These are phyloP conservation scores for Carassius auratus DNA, from an alignment of 2,113 vertebrate genomes.

Conservation along the genomic window DNA sequence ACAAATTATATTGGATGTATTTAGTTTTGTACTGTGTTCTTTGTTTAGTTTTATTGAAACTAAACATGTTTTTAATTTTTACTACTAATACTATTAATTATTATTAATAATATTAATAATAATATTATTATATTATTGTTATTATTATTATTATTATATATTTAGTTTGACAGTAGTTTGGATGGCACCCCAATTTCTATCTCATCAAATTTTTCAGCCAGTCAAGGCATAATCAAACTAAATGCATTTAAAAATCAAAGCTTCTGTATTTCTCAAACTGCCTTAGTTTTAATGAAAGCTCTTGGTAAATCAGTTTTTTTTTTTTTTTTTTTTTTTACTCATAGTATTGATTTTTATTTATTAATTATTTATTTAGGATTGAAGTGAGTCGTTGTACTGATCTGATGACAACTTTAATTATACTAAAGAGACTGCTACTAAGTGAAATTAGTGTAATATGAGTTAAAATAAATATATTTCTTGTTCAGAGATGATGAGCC, in stretches of 20 bases:
- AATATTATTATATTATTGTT: too few species aligned
- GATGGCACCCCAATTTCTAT: background rate
- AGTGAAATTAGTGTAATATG: background rate
- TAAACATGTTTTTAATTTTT: too few species aligned
- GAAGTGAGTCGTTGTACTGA: background rate
- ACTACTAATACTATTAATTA: too few species aligned
- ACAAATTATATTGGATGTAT: too few species aligned
- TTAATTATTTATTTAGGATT: background rate
- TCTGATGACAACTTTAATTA: background rate
- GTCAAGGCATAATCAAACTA: background rate
- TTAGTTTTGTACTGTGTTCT: too few species aligned
- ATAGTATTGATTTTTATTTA: background rate
- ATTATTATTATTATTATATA: too few species aligned
- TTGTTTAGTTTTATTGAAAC: too few species aligned
- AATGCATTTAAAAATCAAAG: background rate
- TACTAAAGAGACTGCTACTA: background rate
- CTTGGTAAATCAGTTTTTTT: background rate
- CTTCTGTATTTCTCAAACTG: background rate
- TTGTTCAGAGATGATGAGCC: background rate
- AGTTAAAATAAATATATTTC: background rate
- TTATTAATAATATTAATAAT: too few species aligned
- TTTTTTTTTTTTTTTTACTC: background rate
- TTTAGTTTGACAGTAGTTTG: too few species aligned
- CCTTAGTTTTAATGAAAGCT: background rate
- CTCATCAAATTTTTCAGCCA: background rate